Evolutionary conservation across 1,140 invertebrate genomes (phyloP).

Genomic region (Teleogryllus occipitalis): DNA sequence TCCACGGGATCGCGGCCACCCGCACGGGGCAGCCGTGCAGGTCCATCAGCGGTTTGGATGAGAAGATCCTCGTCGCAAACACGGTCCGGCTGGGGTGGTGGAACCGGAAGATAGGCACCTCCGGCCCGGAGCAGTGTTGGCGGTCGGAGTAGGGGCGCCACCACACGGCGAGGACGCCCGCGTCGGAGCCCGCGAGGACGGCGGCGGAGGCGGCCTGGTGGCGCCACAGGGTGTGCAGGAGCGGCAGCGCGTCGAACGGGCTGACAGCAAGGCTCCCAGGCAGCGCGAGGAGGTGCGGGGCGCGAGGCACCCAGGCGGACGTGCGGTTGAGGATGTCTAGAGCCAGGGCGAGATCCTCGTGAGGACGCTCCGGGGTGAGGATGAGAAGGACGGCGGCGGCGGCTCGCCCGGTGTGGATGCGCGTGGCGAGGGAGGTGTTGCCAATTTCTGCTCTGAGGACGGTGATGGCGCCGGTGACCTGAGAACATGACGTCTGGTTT

Average conservation of each 20-base stretch:
- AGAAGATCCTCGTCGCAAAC: not conserved
- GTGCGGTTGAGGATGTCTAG: not conserved
- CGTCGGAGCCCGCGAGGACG: not conserved
- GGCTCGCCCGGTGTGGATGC: no score
- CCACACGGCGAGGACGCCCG: not conserved
- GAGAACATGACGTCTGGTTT: no score
- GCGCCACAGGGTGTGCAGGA: not conserved
- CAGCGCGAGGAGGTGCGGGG: not conserved
- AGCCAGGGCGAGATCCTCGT: not conserved
- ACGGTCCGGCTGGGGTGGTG: not conserved
- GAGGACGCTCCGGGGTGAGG: not conserved
- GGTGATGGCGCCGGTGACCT: no score
- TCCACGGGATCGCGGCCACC: not conserved
- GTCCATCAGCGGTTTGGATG: not conserved
- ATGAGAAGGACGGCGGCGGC: not conserved
- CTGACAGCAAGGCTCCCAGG: not conserved
- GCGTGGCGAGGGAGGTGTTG: not conserved
- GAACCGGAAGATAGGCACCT: not conserved
- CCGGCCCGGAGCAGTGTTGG: not conserved
- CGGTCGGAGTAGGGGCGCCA: not conserved
- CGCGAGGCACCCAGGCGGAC: not conserved
- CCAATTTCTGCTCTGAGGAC: not conserved
- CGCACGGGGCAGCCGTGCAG: not conserved
- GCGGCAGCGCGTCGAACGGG: not conserved
- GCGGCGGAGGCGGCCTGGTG: not conserved